Evolutionary conservation across 2,888 invertebrate genomes (phyloP).

Genomic region (Diplazon laetatorius): DNA sequence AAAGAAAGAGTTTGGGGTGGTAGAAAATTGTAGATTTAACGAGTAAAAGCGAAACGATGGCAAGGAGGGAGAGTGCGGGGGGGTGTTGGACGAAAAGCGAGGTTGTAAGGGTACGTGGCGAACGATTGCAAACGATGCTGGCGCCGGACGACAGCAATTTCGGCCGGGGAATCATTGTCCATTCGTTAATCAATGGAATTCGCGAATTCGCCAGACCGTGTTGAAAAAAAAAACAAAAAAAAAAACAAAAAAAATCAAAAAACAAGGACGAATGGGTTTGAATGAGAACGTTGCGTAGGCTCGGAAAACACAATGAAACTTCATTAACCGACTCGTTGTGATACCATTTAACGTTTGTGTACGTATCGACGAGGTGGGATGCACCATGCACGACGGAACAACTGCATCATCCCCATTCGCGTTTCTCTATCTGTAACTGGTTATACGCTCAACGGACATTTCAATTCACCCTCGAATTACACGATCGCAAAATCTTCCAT

Average conservation of each 20-base stretch:
- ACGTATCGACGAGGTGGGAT: constrained; percentile 23
- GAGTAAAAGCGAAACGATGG: too few relatives aligned
- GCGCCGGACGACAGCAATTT: constrained; percentile 41
- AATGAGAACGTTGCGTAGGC: constrained; percentile 1
- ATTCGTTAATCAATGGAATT: constrained; percentile 52
- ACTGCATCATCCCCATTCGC: constrained; percentile 14
- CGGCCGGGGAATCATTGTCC: constrained; percentile 47
- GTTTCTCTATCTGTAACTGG: constrained; percentile 29
- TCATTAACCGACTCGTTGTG: constrained; percentile 49
- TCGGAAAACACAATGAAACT: constrained; percentile 57
- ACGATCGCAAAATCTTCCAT: background rate
- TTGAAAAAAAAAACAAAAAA: constrained; percentile 22
- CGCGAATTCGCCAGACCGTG: background rate
- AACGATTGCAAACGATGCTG: constrained; percentile 25
- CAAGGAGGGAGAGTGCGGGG: background rate
- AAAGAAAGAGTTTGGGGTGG: constrained; percentile 1
- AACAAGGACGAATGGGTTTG: constrained; percentile 21
- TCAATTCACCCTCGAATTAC: background rate
- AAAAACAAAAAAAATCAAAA: background rate
- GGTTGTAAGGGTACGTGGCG: background rate
- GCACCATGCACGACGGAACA: constrained; percentile 26
- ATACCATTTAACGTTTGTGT: constrained; percentile 38
- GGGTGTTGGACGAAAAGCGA: constrained; percentile 4
- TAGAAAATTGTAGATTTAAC: constrained; percentile 36
- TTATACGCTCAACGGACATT: background rate